phyloP scores from a whole-genome alignment of 2,113 vertebrate genomes.

The Dicaeum eximium region DNA sequence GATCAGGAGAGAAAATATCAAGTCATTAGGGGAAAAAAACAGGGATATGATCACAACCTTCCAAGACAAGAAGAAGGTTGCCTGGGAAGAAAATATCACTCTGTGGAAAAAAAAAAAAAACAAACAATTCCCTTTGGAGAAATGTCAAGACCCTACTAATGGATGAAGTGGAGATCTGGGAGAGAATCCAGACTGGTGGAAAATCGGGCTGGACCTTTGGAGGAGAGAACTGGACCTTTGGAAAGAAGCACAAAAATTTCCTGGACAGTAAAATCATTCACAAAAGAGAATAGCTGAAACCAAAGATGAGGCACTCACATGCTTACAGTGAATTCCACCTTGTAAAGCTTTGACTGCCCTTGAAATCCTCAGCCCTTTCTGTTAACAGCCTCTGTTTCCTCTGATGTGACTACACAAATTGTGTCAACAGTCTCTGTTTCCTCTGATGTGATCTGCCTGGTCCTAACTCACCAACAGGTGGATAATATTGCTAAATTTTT shows the following conservation, averaged over 20 bases:
- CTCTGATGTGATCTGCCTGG: not conserved
- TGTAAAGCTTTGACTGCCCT: not conserved
- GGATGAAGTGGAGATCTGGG: not conserved
- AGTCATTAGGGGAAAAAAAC: not conserved
- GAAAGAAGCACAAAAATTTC: not conserved
- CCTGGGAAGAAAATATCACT: not conserved
- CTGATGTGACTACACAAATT: no score
- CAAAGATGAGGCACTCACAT: not conserved
- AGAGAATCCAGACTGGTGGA: not conserved
- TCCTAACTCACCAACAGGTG: not conserved
- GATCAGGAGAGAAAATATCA: not conserved
- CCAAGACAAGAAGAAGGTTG: not conserved
- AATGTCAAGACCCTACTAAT: not conserved
- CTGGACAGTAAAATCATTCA: not conserved
- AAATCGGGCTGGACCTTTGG: not conserved
- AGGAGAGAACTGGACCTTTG: not conserved
- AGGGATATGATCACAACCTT: not conserved
- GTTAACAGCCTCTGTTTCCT: not conserved
- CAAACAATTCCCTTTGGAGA: not conserved
- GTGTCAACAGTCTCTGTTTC: not conserved
- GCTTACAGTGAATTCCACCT: not conserved
- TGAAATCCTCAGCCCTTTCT: not conserved
- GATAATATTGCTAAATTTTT: not conserved
- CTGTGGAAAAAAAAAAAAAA: not conserved
- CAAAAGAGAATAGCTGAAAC: not conserved